Conservation (phyloP, 2,113 vertebrate genomes). For the Ardeotis arabs region DNA sequence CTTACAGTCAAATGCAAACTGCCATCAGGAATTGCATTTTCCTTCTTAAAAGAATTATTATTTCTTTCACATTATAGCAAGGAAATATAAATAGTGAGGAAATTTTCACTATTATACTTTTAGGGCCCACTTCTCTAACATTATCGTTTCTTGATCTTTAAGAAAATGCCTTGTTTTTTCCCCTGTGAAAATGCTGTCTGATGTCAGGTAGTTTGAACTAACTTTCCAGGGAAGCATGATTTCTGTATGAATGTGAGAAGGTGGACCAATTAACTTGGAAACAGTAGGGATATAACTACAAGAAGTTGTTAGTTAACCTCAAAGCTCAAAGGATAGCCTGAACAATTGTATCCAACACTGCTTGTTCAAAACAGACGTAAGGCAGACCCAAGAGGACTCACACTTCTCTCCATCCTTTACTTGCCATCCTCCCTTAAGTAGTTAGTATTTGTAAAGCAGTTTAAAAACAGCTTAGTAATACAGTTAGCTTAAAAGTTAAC, state of each 20-base stretch:
- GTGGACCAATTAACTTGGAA: slow-evolving; percentile 13
- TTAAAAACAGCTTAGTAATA: not conserved
- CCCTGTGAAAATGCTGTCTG: not conserved
- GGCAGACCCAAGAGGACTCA: not conserved
- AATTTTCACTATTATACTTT: not conserved
- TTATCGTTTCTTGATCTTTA: not conserved
- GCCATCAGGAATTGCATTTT: not conserved
- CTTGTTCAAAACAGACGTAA: not conserved
- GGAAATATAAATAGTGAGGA: not conserved
- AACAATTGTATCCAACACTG: not conserved
- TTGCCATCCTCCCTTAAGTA: not conserved
- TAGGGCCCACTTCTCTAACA: not conserved
- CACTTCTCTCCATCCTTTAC: not conserved
- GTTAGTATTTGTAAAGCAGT: not conserved
- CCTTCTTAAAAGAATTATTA: not conserved
- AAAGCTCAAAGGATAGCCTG: not conserved
- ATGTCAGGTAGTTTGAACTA: not conserved
- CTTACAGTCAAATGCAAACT: not conserved
- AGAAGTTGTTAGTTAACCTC: not conserved
- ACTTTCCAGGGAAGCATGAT: not conserved
- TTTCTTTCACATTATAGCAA: not conserved
- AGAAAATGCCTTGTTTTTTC: not conserved
- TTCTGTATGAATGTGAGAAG: not conserved
- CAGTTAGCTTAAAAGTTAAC: not conserved
- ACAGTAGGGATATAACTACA: not conserved